phyloP scores from a whole-genome alignment of 2,113 vertebrate species.

The Prochilodus magdalenae region DNA sequence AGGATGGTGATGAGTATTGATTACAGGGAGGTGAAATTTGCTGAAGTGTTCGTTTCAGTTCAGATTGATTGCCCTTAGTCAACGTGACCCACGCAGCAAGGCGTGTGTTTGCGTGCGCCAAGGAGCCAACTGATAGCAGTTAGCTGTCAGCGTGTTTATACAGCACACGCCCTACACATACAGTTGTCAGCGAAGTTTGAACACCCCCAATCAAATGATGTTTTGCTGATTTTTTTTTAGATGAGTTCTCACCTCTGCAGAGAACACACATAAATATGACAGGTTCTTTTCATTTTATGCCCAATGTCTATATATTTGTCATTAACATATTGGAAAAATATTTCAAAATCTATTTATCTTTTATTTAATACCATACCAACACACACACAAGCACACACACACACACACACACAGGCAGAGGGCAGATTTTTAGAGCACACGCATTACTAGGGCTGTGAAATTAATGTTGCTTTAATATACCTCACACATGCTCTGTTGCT shows the following conservation, averaged over 20 bases:
- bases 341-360: too few species aligned
- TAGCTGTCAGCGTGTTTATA: background rate
- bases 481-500: slow-evolving; percentile 22
- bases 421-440: slow-evolving; percentile 2
- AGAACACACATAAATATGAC: too few species aligned
- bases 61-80: background rate
- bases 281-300: too few species aligned
- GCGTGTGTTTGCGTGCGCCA: background rate
- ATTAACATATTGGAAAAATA: too few species aligned
- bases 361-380: too few species aligned
- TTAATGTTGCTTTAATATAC: slow-evolving; percentile 18
- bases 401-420: slow-evolving; percentile 34
- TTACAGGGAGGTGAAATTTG: background rate
- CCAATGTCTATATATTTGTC: too few species aligned
- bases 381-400: too few species aligned
- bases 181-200: background rate
- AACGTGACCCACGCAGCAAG: background rate
- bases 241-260: too few species aligned
- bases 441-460: background rate
- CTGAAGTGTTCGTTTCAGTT: slow-evolving; percentile 1
- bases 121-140: slow-evolving; percentile 35
- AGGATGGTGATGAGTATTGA: slow-evolving; percentile 1
- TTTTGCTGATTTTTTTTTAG: too few species aligned
- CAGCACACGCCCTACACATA: slow-evolving; percentile 32
- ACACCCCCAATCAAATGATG: too few species aligned